These are phyloP conservation scores for Brachymystax lenok DNA, from an alignment of 2,797 vertebrate genomes.

Conservation along the genomic window DNA sequence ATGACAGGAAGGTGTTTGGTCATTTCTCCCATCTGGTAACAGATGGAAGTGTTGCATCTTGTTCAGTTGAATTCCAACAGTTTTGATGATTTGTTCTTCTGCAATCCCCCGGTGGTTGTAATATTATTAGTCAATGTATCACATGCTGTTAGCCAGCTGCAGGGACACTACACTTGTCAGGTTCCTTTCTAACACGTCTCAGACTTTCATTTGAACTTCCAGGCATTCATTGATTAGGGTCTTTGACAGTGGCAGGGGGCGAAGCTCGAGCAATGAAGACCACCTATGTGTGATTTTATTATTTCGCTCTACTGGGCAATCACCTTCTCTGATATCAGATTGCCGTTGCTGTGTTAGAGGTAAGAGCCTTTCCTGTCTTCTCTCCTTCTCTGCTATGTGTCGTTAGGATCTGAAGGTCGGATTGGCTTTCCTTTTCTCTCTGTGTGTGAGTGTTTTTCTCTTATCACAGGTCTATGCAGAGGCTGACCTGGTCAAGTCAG, in stretches of 20 bases:
- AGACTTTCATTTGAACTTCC: constrained; percentile 38
- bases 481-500: constrained; percentile 41
- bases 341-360: constrained; percentile 35
- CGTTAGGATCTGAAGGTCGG: constrained; percentile 37
- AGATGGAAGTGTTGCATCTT: background rate
- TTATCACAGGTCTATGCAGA: constrained; percentile 37
- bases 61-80: background rate
- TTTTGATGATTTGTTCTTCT: constrained; percentile 10
- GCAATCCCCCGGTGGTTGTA: background rate
- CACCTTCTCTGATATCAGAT: constrained; percentile 24
- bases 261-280: constrained; percentile 36
- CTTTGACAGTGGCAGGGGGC: constrained; percentile 29
- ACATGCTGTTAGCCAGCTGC: constrained; percentile 21
- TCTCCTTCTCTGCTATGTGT: constrained; percentile 18
- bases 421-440: constrained; percentile 23
- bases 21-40: background rate
- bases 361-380: constrained; percentile 25
- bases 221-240: constrained; percentile 42
- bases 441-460: constrained; percentile 29
- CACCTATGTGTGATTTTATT: constrained; percentile 55
- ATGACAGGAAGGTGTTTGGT: background rate
- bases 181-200: constrained; percentile 25
- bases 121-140: constrained; percentile 28
- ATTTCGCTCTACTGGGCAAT: constrained; percentile 43
- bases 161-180: constrained; percentile 24